phyloP scores from a whole-genome alignment of 2,797 vertebrate genomes.

The Serranus cabrilla region DNA sequence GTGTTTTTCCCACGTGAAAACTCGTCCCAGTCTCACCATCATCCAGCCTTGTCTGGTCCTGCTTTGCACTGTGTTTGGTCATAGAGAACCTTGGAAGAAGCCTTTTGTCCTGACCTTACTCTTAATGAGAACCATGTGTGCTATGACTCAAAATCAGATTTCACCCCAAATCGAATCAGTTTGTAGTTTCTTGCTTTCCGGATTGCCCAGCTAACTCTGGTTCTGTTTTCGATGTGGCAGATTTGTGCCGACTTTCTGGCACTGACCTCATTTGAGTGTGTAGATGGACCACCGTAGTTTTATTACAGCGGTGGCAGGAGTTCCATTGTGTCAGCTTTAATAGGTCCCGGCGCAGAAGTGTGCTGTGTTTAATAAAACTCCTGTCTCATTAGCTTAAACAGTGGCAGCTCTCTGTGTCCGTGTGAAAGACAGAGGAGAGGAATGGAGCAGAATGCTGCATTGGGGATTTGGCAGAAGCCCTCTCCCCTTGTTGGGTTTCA shows the following conservation, averaged over 20 bases:
- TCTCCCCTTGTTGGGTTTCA: conserved; percentile 76
- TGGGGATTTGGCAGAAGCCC: conserved; percentile 65
- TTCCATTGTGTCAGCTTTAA: conserved; percentile 62
- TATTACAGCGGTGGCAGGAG: conserved; percentile 33
- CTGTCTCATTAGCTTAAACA: conserved; percentile 67
- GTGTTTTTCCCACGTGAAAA: conserved; percentile 32
- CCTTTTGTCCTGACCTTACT: conserved; percentile 53
- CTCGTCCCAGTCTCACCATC: neutral
- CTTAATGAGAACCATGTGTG: conserved; percentile 81
- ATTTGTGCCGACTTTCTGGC: conserved; percentile 46
- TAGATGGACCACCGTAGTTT: conserved; percentile 54
- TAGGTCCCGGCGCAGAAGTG: conserved; percentile 53
- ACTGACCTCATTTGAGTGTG: conserved; percentile 55
- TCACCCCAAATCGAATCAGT: conserved; percentile 78
- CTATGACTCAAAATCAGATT: conserved; percentile 77
- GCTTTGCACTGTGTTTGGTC: conserved; percentile 30
- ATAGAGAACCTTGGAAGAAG: conserved; percentile 43
- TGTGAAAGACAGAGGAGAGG: conserved; percentile 49
- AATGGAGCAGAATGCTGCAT: conserved; percentile 70
- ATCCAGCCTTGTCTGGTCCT: conserved; percentile 10
- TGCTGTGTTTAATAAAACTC: conserved; percentile 66
- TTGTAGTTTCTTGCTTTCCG: conserved; percentile 45
- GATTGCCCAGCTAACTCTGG: conserved; percentile 24
- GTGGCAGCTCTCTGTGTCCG: conserved; percentile 45
- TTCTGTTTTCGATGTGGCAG: conserved; percentile 49